Conservation (phyloP, 2,797 vertebrate genomes). For the Carcharodon carcharias region DNA sequence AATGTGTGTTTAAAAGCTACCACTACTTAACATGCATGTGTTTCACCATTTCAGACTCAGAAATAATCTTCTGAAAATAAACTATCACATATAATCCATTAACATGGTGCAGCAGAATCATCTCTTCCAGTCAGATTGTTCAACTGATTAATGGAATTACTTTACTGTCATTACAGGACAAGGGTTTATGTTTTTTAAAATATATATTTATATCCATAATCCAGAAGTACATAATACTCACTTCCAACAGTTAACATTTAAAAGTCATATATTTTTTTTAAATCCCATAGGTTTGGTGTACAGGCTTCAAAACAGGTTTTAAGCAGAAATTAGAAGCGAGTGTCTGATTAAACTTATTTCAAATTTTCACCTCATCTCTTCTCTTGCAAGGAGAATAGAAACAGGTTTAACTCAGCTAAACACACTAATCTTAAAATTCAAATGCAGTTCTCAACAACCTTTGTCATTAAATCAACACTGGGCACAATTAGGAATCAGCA, state of each 20-base stretch:
- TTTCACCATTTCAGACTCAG: not conserved
- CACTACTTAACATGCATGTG: not conserved
- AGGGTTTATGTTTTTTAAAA: not conserved
- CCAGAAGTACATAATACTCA: not conserved
- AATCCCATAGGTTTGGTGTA: not conserved
- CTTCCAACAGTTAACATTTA: not conserved
- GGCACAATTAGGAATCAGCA: not conserved
- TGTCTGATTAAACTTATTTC: not conserved
- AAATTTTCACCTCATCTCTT: not conserved
- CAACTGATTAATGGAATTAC: not conserved
- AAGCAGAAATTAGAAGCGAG: not conserved
- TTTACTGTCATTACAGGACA: not conserved
- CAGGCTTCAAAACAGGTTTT: not conserved
- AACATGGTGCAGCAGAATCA: not conserved
- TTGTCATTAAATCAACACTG: not conserved
- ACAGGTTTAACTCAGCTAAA: not conserved
- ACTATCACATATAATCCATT: not conserved
- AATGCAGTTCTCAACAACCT: not conserved
- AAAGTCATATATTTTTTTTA: not conserved
- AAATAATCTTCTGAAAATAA: not conserved
- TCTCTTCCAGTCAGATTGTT: not conserved
- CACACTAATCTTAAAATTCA: not conserved
- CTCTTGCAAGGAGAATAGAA: not conserved
- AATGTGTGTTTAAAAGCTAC: not conserved
- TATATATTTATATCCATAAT: not conserved